Conservation (phyloP, 2,888 invertebrate genomes). For the Cynaeus angustus region DNA sequence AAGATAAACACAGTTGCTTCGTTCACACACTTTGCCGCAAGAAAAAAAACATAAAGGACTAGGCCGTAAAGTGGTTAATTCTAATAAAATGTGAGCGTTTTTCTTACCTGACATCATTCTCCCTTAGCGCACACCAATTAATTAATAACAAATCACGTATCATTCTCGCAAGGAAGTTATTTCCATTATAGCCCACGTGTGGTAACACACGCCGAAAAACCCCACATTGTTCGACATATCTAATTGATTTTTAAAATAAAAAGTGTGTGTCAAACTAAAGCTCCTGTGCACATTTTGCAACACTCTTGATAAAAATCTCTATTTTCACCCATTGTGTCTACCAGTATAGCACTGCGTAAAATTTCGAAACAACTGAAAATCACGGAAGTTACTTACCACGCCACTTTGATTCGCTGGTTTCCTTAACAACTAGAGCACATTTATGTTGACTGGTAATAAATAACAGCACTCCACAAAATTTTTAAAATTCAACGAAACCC, state of each 20-base stretch:
- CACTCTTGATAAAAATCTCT: conserved; percentile 40
- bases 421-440: conserved; percentile 68
- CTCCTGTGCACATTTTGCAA: conserved; percentile 26
- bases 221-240: conserved; percentile 3
- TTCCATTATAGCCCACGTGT: not conserved
- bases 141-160: too few relatives aligned
- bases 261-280: conserved; percentile 30
- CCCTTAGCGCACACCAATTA: too few relatives aligned
- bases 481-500: too few relatives aligned
- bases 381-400: conserved; percentile 64
- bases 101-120: too few relatives aligned
- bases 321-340: conserved; percentile 47
- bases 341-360: conserved; percentile 37
- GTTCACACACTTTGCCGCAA: too few relatives aligned
- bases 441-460: conserved; percentile 59
- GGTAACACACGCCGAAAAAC: not conserved
- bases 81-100: too few relatives aligned
- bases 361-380: conserved; percentile 58
- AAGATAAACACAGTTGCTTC: too few relatives aligned
- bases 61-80: too few relatives aligned
- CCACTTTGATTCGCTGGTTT: conserved; percentile 62
- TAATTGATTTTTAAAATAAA: conserved; percentile 13
- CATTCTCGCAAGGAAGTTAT: not conserved
- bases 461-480: conserved; percentile 12
- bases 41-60: too few relatives aligned